Evolutionary conservation across 2,797 vertebrate species (phyloP), one percentile per base, ranked within the genome.

Genomic region (Hephaestus fuliginosus): DNA sequence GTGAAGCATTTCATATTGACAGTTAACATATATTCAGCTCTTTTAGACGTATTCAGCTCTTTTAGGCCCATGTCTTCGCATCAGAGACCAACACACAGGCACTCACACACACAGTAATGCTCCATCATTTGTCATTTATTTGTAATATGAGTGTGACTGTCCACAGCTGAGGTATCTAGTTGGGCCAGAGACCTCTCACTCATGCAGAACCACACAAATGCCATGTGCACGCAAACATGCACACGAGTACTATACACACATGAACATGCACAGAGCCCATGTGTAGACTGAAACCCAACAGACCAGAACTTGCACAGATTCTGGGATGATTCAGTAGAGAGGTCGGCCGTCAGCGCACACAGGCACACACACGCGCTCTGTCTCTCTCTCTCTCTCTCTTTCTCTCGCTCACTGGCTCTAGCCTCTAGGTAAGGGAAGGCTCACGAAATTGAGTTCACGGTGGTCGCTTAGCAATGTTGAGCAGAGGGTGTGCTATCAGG

Each of bases 401-500:
- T 30, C 68, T 58, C 82, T 66, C 84, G 28, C 82, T 72, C 68
- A 56, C 73, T 14, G 57, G 76, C 79, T 88, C 67, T 80, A 89
- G 89, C 91, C 90, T 89, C 79, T 88, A 91, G 92, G 90, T 92
- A 92, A 92, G 90, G 88, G 87, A 94, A 95, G 91, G 90, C 91
- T 93, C 85, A 86, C 83, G 70, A 93, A 95, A 95, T 93, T 94
- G 92, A 94, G 92, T 94, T 94, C 93, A 94, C 86, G 89, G 92
- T 93, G 92, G 93, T 94, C 89, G 93, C 92, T 93, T 94, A 92
- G 93, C 92, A 90, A 91, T 93, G 94, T 92, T 91, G 94, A 93
- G 92, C 91, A 90, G 90, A 91, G 92, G 90, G 85, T 93, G 89
- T 90, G 91, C 92, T 93, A 94, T 95, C 94, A 94, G 92, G 89